These are phyloP conservation scores for Xenopus laevis DNA, from an alignment of 2,113 vertebrate genomes.

Conservation along the genomic window DNA sequence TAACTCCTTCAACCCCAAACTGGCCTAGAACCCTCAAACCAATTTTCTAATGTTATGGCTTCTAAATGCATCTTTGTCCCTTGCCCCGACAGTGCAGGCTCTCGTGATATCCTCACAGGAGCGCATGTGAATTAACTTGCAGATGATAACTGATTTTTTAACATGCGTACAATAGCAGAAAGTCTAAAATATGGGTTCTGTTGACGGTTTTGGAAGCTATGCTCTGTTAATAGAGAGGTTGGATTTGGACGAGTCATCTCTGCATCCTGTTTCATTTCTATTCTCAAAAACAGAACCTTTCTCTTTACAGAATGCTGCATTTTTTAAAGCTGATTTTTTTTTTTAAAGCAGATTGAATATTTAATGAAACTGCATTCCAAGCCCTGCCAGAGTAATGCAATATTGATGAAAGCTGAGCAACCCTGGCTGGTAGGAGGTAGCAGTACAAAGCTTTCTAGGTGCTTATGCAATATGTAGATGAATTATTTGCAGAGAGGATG, in stretches of 20 bases:
- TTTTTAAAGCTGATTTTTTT: slow-evolving; percentile 26
- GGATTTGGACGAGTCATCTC: no score
- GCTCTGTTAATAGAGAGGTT: no score
- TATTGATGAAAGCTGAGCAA: slow-evolving; percentile 65
- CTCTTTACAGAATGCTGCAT: slow-evolving; percentile 45
- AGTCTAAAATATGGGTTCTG: no score
- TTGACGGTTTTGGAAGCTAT: no score
- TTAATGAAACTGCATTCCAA: slow-evolving; percentile 68
- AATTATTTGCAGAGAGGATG: slow-evolving; percentile 67
- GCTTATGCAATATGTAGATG: slow-evolving; percentile 66
- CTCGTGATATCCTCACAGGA: background rate
- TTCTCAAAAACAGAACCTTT: slow-evolving; percentile 17
- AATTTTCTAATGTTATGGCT: background rate
- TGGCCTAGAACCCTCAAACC: background rate
- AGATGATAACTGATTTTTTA: background rate
- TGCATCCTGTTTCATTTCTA: background rate
- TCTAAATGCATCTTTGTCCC: background rate
- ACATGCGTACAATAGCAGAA: background rate
- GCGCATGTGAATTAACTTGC: background rate
- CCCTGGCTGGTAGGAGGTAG: slow-evolving; percentile 53
- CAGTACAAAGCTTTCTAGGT: slow-evolving; percentile 70
- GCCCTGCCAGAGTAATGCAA: slow-evolving; percentile 56
- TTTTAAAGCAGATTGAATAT: slow-evolving; percentile 70
- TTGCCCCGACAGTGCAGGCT: background rate
- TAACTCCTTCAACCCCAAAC: background rate